Evolutionary conservation across 2,888 invertebrate genomes (phyloP).

Genomic region (Tipula lateralis): DNA sequence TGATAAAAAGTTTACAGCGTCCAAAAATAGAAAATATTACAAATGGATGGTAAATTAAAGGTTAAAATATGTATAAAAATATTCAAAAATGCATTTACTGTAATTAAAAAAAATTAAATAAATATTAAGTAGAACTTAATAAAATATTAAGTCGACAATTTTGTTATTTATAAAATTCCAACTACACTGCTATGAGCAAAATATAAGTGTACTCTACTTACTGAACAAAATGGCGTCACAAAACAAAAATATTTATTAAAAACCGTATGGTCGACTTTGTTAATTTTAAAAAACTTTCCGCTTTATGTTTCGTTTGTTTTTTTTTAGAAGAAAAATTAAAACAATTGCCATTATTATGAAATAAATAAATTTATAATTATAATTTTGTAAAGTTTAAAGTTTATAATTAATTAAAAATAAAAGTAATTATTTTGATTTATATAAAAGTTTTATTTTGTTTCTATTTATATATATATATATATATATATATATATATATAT

Average conservation of each 20-base stretch:
- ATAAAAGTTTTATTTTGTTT: not conserved
- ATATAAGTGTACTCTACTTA: not conserved
- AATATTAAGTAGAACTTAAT: not conserved
- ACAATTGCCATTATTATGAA: not conserved
- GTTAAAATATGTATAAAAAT: not conserved
- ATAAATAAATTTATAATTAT: not conserved
- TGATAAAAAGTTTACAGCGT: constrained; percentile 38
- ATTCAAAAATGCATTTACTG: not conserved
- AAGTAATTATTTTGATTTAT: not conserved
- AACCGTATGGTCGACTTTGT: not conserved
- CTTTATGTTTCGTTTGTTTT: not conserved
- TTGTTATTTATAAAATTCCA: not conserved
- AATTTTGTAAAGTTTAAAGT: not conserved
- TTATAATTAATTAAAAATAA: not conserved
- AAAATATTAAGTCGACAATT: not conserved
- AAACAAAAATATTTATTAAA: not conserved
- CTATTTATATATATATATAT: not conserved
- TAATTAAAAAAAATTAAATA: not conserved
- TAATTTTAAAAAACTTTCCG: not conserved
- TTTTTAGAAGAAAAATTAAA: not conserved
- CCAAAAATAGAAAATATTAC: constrained; percentile 46
- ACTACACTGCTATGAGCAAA: not conserved
- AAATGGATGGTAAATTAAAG: constrained; percentile 44
- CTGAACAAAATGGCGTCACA: constrained; percentile 9
- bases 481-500: no score